Conservation (phyloP, 1,140 invertebrate genomes). For the Thalassaphorura encarpata region DNA sequence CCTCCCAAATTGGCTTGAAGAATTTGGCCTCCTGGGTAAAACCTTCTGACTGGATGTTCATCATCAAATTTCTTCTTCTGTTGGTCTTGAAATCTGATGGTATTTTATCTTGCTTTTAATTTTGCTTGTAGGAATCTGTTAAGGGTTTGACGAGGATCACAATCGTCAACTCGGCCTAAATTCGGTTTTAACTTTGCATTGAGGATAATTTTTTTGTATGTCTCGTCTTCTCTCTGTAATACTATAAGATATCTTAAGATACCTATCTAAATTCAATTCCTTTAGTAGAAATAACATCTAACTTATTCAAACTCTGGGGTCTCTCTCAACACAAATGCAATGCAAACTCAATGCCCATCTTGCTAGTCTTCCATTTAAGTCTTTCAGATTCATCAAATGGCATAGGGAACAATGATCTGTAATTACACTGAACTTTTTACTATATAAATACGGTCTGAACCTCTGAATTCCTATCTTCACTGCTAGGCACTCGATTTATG, state of each 20-base stretch:
- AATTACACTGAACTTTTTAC: not conserved
- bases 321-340: too few species aligned
- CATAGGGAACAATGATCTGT: conserved; percentile 1
- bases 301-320: not conserved
- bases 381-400: not conserved
- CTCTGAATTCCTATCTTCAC: not conserved
- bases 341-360: conserved; percentile 5
- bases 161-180: not conserved
- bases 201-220: not conserved
- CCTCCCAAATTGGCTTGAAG: not conserved
- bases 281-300: not conserved
- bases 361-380: conserved; percentile 1
- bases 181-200: conserved; percentile 1
- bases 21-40: not conserved
- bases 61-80: not conserved
- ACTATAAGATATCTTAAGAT: too few species aligned
- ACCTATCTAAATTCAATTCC: not conserved
- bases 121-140: not conserved
- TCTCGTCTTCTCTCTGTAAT: conserved; percentile 6
- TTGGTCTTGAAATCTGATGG: not conserved
- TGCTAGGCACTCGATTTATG: not conserved
- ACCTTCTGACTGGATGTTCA: not conserved
- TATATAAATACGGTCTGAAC: conserved; percentile 5
- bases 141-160: not conserved
- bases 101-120: not conserved